Percentiles rank a stretch among this genome's conserved stretches.
phyloP scores from a whole-genome alignment of 2,797 vertebrate species.

The Pipistrellus pipistrellus region DNA sequence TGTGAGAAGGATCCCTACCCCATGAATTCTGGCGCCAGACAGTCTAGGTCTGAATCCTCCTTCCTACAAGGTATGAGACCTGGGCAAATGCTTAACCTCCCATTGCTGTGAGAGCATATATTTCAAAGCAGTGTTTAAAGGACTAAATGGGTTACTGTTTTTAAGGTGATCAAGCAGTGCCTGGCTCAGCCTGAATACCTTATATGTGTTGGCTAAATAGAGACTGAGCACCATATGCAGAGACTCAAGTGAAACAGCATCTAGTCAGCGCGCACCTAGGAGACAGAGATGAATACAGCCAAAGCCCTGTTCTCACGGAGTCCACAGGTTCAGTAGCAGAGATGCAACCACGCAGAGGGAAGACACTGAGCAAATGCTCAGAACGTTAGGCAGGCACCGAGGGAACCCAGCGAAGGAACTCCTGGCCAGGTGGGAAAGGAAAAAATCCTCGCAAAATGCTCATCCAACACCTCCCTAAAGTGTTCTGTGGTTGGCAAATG shows the following conservation, averaged over 20 bases:
- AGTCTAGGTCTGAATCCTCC: background rate
- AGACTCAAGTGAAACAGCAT: background rate
- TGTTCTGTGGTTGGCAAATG: background rate
- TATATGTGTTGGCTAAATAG: background rate
- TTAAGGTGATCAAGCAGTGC: background rate
- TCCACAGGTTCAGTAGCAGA: background rate
- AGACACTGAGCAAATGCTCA: background rate
- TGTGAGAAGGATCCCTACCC: background rate
- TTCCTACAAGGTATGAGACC: background rate
- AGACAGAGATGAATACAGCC: background rate
- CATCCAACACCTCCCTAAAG: background rate
- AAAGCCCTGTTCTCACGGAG: background rate
- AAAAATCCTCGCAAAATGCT: background rate
- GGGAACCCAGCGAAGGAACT: background rate
- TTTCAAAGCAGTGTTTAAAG: background rate
- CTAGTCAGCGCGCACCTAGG: background rate
- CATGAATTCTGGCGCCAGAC: background rate
- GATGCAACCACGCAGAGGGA: background rate
- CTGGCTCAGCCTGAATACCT: background rate
- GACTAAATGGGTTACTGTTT: background rate
- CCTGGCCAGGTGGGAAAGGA: background rate
- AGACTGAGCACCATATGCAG: background rate
- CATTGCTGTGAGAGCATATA: accelerated
- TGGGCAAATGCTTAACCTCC: background rate
- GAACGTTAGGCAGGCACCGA: background rate